phyloP scores from a whole-genome alignment of 2,113 vertebrate genomes.

The Sinocyclocheilus anshuiensis region DNA sequence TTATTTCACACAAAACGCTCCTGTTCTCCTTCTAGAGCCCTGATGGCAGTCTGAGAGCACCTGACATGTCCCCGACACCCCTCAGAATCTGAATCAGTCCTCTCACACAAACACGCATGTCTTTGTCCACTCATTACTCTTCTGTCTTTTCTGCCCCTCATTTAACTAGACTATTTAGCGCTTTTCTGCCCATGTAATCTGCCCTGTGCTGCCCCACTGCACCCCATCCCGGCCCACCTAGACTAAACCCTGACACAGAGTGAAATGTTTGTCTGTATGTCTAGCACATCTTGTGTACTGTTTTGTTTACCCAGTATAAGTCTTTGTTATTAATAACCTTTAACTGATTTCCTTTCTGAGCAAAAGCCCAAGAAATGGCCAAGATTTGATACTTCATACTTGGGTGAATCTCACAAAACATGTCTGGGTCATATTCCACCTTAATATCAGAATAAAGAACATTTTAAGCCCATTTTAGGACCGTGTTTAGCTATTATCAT shows the following conservation, averaged over 20 bases:
- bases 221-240: not conserved
- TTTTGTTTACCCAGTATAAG: not conserved
- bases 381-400: not conserved
- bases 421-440: not conserved
- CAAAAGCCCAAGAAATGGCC: not conserved
- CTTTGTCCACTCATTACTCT: slow-evolving; percentile 8
- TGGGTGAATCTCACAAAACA: not conserved
- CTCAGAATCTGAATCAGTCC: slow-evolving; percentile 49
- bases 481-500: not conserved
- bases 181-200: not conserved
- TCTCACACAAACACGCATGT: slow-evolving; percentile 15
- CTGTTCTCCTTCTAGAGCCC: slow-evolving; percentile 58
- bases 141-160: slow-evolving; percentile 10
- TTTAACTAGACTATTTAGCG: not conserved
- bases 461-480: no score
- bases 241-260: slow-evolving; percentile 23
- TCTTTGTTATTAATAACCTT: not conserved
- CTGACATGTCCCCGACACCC: slow-evolving; percentile 52
- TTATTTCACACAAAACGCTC: slow-evolving; percentile 61
- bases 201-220: no score
- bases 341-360: not conserved
- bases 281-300: slow-evolving; percentile 21
- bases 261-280: slow-evolving; percentile 50
- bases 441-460: not conserved
- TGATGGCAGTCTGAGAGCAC: slow-evolving; percentile 14